Evolutionary conservation across 2,113 vertebrate species (phyloP).

Genomic region (Larimichthys crocea): DNA sequence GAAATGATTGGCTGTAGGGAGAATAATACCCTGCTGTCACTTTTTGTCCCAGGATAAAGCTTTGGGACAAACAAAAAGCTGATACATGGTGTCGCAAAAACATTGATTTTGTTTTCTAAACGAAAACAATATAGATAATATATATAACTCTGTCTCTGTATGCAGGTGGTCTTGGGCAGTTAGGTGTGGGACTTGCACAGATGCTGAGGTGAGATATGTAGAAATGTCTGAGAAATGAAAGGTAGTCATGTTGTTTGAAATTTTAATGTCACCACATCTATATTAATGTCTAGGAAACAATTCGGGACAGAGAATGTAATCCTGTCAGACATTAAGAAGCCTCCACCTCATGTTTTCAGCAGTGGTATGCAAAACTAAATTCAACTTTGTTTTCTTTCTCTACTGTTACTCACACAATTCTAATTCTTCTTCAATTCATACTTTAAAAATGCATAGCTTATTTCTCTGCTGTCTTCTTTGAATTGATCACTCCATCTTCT

Average conservation of each 20-base stretch:
- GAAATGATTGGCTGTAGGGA: conserved; percentile 44
- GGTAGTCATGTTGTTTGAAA: conserved; percentile 9
- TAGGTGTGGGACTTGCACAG: conserved; percentile 83
- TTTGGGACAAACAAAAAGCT: conserved; percentile 61
- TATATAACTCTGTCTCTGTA: conserved; percentile 15
- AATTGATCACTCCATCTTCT: not conserved
- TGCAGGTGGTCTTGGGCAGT: conserved; percentile 84
- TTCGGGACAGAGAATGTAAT: conserved; percentile 85
- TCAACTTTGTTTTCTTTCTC: not conserved
- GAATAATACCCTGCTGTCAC: conserved; percentile 69
- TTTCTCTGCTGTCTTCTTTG: not conserved
- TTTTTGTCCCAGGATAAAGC: conserved; percentile 76
- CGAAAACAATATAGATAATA: not conserved
- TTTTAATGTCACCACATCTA: not conserved
- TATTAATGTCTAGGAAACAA: conserved; percentile 72
- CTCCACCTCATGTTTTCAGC: conserved; percentile 73
- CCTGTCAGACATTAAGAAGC: conserved; percentile 86
- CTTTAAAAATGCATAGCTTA: not conserved
- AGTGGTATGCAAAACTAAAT: conserved; percentile 72
- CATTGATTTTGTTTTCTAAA: conserved; percentile 29
- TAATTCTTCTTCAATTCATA: not conserved
- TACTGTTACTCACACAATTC: not conserved
- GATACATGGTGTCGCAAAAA: conserved; percentile 29
- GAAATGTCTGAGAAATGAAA: not conserved
- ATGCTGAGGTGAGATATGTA: conserved; percentile 77